These are phyloP conservation scores for Sepioteuthis lessoniana DNA, from an alignment of 2,888 invertebrate genomes.

Conservation along the genomic window DNA sequence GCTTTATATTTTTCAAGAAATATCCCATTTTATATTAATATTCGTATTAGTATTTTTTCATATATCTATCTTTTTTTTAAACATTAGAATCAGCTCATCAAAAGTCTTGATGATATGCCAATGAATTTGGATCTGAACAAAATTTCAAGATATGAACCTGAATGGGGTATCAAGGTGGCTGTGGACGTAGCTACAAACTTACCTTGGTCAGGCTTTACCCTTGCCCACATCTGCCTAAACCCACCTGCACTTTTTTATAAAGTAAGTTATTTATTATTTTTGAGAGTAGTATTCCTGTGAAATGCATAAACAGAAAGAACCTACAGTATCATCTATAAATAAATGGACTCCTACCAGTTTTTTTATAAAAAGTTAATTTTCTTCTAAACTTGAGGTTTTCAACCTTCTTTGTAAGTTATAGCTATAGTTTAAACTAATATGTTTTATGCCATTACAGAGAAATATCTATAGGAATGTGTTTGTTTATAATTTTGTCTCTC, in stretches of 20 bases:
- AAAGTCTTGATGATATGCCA: constrained; percentile 66
- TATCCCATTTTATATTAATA: too few relatives aligned
- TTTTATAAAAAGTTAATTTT: too few relatives aligned
- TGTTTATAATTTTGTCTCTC: too few relatives aligned
- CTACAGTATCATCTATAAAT: too few relatives aligned
- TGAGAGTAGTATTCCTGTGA: background rate
- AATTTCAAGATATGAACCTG: constrained; percentile 69
- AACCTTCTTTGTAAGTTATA: too few relatives aligned
- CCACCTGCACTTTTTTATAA: constrained; percentile 74
- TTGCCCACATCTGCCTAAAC: constrained; percentile 70
- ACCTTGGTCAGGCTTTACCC: constrained; percentile 73
- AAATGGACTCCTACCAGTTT: too few relatives aligned
- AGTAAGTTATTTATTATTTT: constrained; percentile 57
- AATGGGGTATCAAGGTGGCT: constrained; percentile 70
- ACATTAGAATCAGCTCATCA: constrained; percentile 68
- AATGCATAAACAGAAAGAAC: background rate
- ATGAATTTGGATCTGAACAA: constrained; percentile 70
- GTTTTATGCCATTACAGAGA: too few relatives aligned
- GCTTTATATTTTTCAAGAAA: too few relatives aligned
- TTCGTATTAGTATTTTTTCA: too few relatives aligned
- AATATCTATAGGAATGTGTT: too few relatives aligned
- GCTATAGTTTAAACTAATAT: too few relatives aligned
- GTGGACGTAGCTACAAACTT: constrained; percentile 72
- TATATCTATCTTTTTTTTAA: background rate
- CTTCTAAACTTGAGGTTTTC: too few relatives aligned